Conservation (phyloP, 2,113 vertebrate genomes). For the Eurystomus gularis region DNA sequence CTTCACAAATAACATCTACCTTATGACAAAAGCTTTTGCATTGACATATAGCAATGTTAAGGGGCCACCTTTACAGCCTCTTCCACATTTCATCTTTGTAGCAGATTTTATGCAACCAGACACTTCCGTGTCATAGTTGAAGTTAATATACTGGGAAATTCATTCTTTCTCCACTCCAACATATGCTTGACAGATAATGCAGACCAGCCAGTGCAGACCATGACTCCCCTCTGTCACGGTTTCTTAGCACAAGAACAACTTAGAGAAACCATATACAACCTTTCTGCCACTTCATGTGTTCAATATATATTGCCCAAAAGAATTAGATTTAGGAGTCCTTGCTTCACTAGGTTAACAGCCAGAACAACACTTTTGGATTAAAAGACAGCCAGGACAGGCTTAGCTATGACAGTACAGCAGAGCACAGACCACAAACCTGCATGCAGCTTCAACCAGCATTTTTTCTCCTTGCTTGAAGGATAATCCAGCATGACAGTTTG, state of each 20-base stretch:
- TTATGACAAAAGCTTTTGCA: not conserved
- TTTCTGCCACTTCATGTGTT: not conserved
- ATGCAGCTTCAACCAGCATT: not conserved
- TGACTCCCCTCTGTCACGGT: not conserved
- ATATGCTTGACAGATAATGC: not conserved
- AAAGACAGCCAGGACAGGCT: not conserved
- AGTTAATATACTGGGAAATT: not conserved
- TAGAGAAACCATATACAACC: not conserved
- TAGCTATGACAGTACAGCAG: not conserved
- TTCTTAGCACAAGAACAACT: not conserved
- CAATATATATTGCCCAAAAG: not conserved
- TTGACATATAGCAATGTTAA: not conserved
- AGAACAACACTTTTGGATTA: not conserved
- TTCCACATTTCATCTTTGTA: not conserved
- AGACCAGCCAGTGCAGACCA: not conserved
- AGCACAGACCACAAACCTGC: not conserved
- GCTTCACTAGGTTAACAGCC: not conserved
- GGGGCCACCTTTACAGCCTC: not conserved
- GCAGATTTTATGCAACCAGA: not conserved
- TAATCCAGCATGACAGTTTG: slow-evolving; percentile 24
- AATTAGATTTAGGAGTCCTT: not conserved
- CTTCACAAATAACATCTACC: not conserved
- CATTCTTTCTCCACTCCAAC: not conserved
- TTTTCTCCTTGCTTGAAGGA: not conserved
- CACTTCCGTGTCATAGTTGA: not conserved